Percentiles rank a stretch among this genome's conserved stretches.
These are phyloP conservation scores for Papilio helenus DNA, from an alignment of 1,140 invertebrate species.

Conservation along the genomic window DNA sequence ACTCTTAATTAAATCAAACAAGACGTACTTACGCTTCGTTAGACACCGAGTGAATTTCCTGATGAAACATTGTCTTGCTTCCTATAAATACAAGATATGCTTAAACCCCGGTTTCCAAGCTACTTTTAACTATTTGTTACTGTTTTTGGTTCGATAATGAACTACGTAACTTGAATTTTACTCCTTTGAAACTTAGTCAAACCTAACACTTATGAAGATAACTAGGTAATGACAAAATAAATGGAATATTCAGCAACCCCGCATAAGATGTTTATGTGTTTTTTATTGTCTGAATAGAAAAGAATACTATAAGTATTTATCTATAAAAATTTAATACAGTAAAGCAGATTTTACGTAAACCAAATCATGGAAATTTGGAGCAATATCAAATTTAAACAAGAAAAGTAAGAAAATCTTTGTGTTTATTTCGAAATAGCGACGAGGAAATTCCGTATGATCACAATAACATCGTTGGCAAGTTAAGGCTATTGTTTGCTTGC, in stretches of 20 bases:
- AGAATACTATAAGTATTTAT: too few relatives aligned
- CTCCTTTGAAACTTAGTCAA: too few relatives aligned
- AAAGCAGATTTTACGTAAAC: not conserved
- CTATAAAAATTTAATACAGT: not conserved
- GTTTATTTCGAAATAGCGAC: not conserved
- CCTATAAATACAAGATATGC: not conserved
- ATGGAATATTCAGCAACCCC: too few relatives aligned
- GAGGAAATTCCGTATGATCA: constrained; percentile 10
- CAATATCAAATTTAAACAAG: constrained; percentile 15
- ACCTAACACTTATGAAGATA: too few relatives aligned
- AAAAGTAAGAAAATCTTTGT: not conserved
- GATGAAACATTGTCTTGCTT: not conserved
- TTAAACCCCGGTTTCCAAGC: too few relatives aligned
- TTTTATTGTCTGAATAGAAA: too few relatives aligned
- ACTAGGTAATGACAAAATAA: too few relatives aligned
- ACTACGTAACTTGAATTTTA: too few relatives aligned
- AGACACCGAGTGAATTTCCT: not conserved
- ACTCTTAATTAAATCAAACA: constrained; percentile 31
- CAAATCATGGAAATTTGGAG: not conserved
- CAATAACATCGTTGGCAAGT: constrained; percentile 14
- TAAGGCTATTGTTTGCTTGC: constrained; percentile 8
- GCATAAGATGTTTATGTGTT: too few relatives aligned
- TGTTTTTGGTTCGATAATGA: too few relatives aligned
- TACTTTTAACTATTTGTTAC: too few relatives aligned
- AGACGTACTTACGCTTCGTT: not conserved